Evolutionary conservation across 2,113 vertebrate species (phyloP).

Genomic region (Phocoena sinus): DNA sequence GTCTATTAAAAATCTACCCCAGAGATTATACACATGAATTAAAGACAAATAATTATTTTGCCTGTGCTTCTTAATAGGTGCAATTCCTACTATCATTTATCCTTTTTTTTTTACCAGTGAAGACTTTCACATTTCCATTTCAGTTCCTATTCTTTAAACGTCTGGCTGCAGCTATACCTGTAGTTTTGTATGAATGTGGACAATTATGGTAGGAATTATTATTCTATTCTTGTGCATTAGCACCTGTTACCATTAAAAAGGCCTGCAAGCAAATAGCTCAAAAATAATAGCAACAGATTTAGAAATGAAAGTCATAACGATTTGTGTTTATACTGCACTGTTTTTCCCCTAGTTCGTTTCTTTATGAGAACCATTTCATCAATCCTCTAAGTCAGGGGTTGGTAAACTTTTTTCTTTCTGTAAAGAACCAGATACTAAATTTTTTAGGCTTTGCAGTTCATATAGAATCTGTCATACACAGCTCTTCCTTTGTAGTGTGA

Average conservation of each 20-base stretch:
- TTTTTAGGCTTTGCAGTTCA: not conserved
- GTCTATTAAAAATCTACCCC: conserved; percentile 22
- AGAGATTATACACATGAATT: conserved; percentile 14
- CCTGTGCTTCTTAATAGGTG: not conserved
- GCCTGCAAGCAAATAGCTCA: conserved; percentile 43
- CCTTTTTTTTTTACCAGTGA: not conserved
- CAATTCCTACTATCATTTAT: not conserved
- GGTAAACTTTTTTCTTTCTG: not conserved
- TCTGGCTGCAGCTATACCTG: conserved; percentile 32
- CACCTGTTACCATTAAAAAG: conserved; percentile 42
- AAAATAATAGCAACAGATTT: conserved; percentile 46
- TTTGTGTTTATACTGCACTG: not conserved
- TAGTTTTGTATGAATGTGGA: conserved; percentile 32
- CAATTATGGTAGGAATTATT: conserved; percentile 29
- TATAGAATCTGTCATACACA: not conserved
- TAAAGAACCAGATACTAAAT: not conserved
- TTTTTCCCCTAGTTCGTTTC: not conserved
- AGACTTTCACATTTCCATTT: conserved; percentile 47
- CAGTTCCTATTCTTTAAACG: conserved; percentile 51
- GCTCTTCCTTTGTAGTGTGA: not conserved
- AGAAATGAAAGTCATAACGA: conserved; percentile 30
- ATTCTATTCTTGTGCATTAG: conserved; percentile 36
- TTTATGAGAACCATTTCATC: conserved; percentile 31
- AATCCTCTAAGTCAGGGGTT: not conserved
- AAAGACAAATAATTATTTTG: conserved; percentile 27